Evolutionary conservation across 2,113 vertebrate genomes (phyloP).

Genomic region (Chloropsis cyanopogon): DNA sequence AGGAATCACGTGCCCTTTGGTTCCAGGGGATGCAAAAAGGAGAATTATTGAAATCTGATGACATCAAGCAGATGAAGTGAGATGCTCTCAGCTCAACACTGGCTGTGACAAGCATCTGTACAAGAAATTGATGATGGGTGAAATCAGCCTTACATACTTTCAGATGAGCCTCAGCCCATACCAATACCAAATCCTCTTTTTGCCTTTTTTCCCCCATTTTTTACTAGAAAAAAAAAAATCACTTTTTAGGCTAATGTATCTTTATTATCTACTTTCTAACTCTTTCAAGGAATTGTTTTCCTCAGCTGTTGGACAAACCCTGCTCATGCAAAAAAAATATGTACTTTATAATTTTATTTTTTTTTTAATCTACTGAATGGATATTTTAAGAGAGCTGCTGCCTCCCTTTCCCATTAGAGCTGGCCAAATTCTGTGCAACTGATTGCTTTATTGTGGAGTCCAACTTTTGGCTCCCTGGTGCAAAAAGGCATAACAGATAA

Average conservation of each 20-base stretch:
- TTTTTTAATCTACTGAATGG: not conserved
- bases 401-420: not conserved
- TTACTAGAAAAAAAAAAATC: not conserved
- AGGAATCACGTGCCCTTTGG: not conserved
- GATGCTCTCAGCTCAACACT: not conserved
- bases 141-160: not conserved
- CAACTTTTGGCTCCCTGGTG: conserved; percentile 40
- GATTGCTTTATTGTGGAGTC: conserved; percentile 35
- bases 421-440: not conserved
- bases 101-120: not conserved
- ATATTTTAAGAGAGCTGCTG: not conserved
- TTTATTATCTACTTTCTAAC: not conserved
- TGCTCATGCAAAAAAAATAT: not conserved
- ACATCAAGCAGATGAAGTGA: not conserved
- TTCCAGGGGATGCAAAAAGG: not conserved
- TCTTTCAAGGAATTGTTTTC: not conserved
- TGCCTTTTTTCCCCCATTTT: not conserved
- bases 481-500: conserved; percentile 34
- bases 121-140: not conserved
- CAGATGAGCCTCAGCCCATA: not conserved
- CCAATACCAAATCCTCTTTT: not conserved
- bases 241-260: not conserved
- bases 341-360: not conserved
- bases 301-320: not conserved
- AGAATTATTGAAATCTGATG: conserved; percentile 18